A percentile compares a stretch with the other conserved stretches of the same genome.
Evolutionary conservation across 2,888 invertebrate species (phyloP).

Genomic region (Harmothoe impar): DNA sequence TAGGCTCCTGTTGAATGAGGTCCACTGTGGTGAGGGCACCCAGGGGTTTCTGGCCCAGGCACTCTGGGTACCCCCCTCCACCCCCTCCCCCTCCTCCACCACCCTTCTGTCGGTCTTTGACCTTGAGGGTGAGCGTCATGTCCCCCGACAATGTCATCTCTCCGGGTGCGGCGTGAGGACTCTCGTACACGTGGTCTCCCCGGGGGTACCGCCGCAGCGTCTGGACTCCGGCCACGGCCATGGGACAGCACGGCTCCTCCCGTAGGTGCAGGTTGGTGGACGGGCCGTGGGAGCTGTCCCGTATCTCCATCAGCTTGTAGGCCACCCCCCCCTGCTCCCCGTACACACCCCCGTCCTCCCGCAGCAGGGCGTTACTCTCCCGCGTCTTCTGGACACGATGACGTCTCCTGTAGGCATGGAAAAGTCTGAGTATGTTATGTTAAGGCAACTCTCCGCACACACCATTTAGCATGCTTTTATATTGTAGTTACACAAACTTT

Average conservation of each 20-base stretch:
- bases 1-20: conserved; percentile 49
- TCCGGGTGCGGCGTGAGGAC: conserved; percentile 24
- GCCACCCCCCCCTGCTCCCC: conserved; percentile 58
- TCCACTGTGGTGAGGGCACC: conserved; percentile 38
- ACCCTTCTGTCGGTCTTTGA: conserved; percentile 42
- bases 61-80: conserved; percentile 16
- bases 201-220: conserved; percentile 12
- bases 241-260: conserved; percentile 37
- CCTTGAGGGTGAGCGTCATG: conserved; percentile 38
- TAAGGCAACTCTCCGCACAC: neutral
- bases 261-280: conserved; percentile 40
- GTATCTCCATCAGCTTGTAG: conserved; percentile 62
- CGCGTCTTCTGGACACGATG: conserved; percentile 46
- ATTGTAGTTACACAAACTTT: too few species aligned
- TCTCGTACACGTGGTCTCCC: conserved; percentile 43
- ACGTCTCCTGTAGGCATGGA: conserved; percentile 48
- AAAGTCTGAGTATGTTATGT: conserved; percentile 32
- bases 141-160: conserved; percentile 49
- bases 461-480: too few species aligned
- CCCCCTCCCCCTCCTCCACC: neutral
- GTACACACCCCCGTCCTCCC: conserved; percentile 35
- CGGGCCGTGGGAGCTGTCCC: conserved; percentile 55
- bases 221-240: neutral
- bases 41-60: conserved; percentile 1
- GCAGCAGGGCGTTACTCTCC: conserved; percentile 36